Percentiles rank a stretch among this genome's conserved stretches.
Evolutionary conservation across 2,888 invertebrate genomes (phyloP).

Genomic region (Drosophila trichaetosa): DNA sequence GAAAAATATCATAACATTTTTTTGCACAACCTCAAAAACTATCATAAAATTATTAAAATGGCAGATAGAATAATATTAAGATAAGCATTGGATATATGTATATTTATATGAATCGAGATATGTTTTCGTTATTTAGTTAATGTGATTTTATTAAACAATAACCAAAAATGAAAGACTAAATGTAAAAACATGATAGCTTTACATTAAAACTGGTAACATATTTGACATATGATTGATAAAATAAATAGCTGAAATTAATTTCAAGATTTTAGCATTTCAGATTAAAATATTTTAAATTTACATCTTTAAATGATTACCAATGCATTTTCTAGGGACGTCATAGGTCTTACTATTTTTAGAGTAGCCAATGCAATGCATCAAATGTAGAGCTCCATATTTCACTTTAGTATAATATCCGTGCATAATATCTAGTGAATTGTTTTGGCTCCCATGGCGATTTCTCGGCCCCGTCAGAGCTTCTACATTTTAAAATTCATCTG

Average conservation of each 20-base stretch:
- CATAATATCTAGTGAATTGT: constrained; percentile 11
- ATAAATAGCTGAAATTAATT: neutral
- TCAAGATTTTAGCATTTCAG: accelerated
- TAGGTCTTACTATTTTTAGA: neutral
- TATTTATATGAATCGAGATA: neutral
- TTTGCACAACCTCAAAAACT: neutral
- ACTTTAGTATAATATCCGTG: constrained; percentile 7
- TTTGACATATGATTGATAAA: neutral
- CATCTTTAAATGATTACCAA: neutral
- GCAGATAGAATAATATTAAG: neutral
- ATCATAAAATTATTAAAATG: neutral
- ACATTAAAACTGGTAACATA: neutral
- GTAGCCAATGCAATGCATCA: neutral
- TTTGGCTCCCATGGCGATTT: constrained; percentile 47
- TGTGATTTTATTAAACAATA: neutral
- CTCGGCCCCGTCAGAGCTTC: constrained; percentile 44
- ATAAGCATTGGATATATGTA: neutral
- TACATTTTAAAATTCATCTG: constrained; percentile 41
- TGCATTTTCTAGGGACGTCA: neutral
- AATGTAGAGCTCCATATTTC: neutral
- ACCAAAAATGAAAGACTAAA: neutral
- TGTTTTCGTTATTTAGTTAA: neutral
- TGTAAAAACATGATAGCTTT: neutral
- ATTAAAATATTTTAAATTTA: neutral
- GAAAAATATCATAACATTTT: neutral